Evolutionary conservation across 2,113 vertebrate genomes (phyloP).

Genomic region (Sylvilagus bachmani): DNA sequence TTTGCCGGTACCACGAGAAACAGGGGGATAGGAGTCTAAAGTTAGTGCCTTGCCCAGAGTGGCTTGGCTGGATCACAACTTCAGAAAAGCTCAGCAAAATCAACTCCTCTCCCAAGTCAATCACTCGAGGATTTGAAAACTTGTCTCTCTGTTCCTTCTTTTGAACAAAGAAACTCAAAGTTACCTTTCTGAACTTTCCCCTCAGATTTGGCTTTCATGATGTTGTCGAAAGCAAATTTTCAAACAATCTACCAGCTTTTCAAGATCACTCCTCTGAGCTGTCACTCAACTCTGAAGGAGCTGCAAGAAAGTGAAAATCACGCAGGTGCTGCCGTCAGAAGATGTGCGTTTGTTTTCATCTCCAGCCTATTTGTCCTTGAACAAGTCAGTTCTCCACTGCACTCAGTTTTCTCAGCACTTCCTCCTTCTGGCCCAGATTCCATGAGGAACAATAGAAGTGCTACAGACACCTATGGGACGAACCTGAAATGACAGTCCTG

Average conservation of each 20-base stretch:
- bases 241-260: constrained; percentile 51
- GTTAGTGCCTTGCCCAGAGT: background rate
- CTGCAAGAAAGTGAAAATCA: constrained; percentile 11
- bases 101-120: constrained; percentile 56
- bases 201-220: constrained; percentile 68
- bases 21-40: background rate
- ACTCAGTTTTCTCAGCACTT: background rate
- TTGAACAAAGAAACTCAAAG: constrained; percentile 71
- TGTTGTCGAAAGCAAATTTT: constrained; percentile 68
- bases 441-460: background rate
- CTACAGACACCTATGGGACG: too few relatives aligned
- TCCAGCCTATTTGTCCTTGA: constrained; percentile 65
- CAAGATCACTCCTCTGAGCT: constrained; percentile 68
- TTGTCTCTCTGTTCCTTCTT: constrained; percentile 50
- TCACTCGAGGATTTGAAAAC: constrained; percentile 63
- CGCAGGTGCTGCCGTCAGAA: background rate
- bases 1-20: constrained; percentile 2
- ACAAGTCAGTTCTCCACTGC: background rate
- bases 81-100: constrained; percentile 66
- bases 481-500: background rate
- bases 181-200: constrained; percentile 68
- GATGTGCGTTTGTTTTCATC: constrained; percentile 43
- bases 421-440: background rate
- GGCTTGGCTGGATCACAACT: constrained; percentile 61
- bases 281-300: constrained; percentile 71